A percentile compares a stretch with the other conserved stretches of the same genome.
Conservation (phyloP, 2,888 invertebrate genomes). For the Xylota segnis region DNA sequence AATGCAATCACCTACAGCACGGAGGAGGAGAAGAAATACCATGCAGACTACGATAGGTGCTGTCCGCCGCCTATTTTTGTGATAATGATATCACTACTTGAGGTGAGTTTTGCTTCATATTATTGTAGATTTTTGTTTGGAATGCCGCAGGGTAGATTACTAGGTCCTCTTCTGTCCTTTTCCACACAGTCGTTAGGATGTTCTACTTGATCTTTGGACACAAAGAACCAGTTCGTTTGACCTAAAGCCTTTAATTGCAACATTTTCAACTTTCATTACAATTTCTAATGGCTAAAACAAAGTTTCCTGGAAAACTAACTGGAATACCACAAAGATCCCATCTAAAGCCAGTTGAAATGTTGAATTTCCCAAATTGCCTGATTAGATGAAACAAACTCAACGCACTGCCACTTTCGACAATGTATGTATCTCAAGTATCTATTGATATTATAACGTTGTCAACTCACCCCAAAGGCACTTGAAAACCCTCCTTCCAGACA, state of each 20-base stretch:
- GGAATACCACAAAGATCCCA: not conserved
- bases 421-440: slow-evolving; percentile 28
- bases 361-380: slow-evolving; percentile 17
- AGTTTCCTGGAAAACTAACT: not conserved
- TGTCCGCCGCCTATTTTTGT: slow-evolving; percentile 98
- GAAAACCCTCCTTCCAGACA: slow-evolving; percentile 23
- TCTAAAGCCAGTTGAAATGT: not conserved
- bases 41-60: slow-evolving; percentile 96
- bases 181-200: too few species aligned
- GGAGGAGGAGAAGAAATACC: slow-evolving; percentile 88
- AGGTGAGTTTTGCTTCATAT: slow-evolving; percentile 89
- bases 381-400: slow-evolving; percentile 11
- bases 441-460: slow-evolving; percentile 20
- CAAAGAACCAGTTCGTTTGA: too few species aligned
- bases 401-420: slow-evolving; percentile 25
- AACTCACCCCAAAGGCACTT: slow-evolving; percentile 42
- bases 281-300: too few species aligned
- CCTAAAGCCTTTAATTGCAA: too few species aligned
- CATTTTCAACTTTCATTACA: too few species aligned
- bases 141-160: too few species aligned
- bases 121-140: not conserved
- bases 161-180: too few species aligned
- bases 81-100: slow-evolving; percentile 95
- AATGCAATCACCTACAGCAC: slow-evolving; percentile 73
- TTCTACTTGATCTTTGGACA: too few species aligned